A percentile compares a stretch with the other conserved stretches of the same genome.
Conservation (phyloP, 2,797 vertebrate species). For the Psittacula echo region DNA sequence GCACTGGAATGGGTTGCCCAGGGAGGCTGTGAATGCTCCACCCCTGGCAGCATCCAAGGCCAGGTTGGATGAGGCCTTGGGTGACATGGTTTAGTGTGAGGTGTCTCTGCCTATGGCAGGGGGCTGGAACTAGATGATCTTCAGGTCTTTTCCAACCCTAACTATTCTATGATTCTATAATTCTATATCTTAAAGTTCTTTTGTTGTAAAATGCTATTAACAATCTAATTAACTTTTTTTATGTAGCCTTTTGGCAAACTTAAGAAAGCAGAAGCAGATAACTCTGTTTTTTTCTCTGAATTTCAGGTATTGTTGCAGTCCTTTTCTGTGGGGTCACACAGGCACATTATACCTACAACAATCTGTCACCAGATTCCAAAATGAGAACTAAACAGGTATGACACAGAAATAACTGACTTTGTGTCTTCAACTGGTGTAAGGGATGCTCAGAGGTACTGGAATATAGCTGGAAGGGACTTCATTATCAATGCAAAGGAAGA, state of each 20-base stretch:
- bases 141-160: too few relatives aligned
- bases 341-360: conserved; percentile 87
- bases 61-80: too few relatives aligned
- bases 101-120: too few relatives aligned
- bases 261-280: conserved; percentile 3
- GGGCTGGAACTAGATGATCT: too few relatives aligned
- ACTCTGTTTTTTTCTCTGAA: conserved; percentile 7
- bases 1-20: too few relatives aligned
- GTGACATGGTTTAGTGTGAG: too few relatives aligned
- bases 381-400: conserved; percentile 86
- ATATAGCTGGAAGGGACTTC: conserved; percentile 2
- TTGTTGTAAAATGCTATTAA: background rate
- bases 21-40: too few relatives aligned
- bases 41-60: too few relatives aligned
- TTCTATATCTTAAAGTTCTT: background rate
- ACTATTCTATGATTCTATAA: background rate
- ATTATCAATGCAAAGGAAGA: conserved; percentile 27
- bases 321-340: conserved; percentile 89
- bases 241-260: background rate
- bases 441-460: background rate
- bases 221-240: background rate
- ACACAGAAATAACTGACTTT: background rate
- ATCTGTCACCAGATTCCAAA: conserved; percentile 83
- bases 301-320: conserved; percentile 87
- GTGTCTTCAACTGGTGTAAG: background rate